Conservation (phyloP, 1,140 invertebrate genomes). For the Tetragnatha versicolor region DNA sequence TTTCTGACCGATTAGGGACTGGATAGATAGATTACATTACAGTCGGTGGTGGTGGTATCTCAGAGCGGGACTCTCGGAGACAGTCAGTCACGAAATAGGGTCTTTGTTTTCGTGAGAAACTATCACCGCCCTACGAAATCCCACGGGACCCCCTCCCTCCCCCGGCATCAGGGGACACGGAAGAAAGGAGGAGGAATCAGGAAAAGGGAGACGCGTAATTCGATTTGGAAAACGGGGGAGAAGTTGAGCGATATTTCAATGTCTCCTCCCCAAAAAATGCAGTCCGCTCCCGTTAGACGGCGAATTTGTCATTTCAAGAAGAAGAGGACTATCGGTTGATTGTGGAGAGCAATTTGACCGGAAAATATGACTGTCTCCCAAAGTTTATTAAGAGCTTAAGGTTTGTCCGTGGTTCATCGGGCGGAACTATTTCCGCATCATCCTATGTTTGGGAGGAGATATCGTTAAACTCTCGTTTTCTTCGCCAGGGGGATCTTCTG, state of each 20-base stretch:
- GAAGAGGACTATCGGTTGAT: conserved; percentile 4
- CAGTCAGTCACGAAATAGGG: no score
- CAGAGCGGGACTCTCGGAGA: no score
- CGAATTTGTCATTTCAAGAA: conserved; percentile 24
- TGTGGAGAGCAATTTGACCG: not conserved
- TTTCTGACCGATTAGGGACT: no score
- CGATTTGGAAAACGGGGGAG: conserved; percentile 16
- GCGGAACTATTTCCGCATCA: not conserved
- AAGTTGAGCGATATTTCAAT: conserved; percentile 17
- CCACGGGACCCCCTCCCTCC: not conserved
- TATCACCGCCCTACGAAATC: no score
- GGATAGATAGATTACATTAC: no score
- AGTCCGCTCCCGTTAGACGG: not conserved
- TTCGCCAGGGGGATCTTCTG: not conserved
- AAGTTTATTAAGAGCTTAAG: conserved; percentile 10
- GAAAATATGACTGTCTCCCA: not conserved
- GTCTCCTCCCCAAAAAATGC: conserved; percentile 4
- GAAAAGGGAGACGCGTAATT: conserved; percentile 15
- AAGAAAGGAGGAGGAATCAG: conserved; percentile 6
- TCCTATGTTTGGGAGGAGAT: conserved; percentile 5
- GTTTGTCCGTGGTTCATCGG: not conserved
- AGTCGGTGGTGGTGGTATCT: no score
- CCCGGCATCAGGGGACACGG: not conserved
- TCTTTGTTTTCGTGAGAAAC: no score
- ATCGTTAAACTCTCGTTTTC: not conserved